Evolutionary conservation across 2,888 invertebrate genomes (phyloP).

Genomic region (Seladonia tumulorum): DNA sequence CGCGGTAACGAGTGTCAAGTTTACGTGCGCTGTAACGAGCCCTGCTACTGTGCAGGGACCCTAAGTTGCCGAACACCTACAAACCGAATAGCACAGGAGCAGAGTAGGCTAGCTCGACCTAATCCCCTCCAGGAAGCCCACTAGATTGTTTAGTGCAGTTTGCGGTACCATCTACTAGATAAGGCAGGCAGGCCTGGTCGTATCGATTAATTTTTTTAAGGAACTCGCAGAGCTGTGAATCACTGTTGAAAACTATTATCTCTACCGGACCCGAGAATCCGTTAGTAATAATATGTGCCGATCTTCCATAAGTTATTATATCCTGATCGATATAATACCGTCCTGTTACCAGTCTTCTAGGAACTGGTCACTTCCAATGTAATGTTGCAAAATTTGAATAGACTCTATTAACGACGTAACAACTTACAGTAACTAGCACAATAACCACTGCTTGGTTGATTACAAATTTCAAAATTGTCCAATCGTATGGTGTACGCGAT

Average conservation of each 20-base stretch:
- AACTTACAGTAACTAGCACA: background rate
- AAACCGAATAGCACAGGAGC: background rate
- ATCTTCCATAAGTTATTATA: background rate
- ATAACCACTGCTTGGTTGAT: background rate
- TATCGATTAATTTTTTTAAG: too few relatives aligned
- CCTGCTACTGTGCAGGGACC: background rate
- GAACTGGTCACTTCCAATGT: background rate
- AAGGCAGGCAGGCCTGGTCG: too few relatives aligned
- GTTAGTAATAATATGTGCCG: background rate
- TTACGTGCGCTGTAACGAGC: slow-evolving; percentile 10
- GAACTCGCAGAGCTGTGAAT: too few relatives aligned
- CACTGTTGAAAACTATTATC: too few relatives aligned
- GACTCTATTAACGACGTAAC: background rate
- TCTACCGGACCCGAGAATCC: background rate
- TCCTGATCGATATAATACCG: background rate
- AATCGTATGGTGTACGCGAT: background rate
- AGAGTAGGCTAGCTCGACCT: background rate
- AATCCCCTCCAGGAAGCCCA: too few relatives aligned
- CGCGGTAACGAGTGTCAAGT: slow-evolving; percentile 48
- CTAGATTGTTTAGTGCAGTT: too few relatives aligned
- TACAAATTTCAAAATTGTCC: background rate
- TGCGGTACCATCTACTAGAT: too few relatives aligned
- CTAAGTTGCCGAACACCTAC: background rate
- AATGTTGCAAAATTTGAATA: too few relatives aligned
- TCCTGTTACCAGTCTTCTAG: background rate